phyloP scores from a whole-genome alignment of 2,797 vertebrate species.

The Sphenodon punctatus region DNA sequence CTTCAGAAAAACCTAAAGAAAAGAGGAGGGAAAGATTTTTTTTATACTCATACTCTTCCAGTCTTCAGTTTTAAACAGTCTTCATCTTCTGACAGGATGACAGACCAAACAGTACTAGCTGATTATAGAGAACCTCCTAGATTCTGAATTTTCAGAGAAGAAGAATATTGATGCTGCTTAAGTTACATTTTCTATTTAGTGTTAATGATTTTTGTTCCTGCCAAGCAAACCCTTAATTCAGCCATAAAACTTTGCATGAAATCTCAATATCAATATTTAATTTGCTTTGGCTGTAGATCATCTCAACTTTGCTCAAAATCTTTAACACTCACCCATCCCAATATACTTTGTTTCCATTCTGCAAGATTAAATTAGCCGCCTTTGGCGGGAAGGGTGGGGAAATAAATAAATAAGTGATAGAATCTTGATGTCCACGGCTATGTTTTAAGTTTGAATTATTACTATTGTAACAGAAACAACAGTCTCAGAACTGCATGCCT shows the following conservation, averaged over 20 bases:
- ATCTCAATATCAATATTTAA: constrained; percentile 64
- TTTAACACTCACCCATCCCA: constrained; percentile 42
- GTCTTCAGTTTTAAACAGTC: not conserved
- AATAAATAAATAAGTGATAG: too few species aligned
- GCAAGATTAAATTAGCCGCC: constrained; percentile 45
- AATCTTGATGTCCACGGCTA: constrained; percentile 53
- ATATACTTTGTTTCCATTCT: constrained; percentile 42
- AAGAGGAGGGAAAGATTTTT: not conserved
- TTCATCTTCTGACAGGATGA: not conserved
- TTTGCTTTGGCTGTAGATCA: constrained; percentile 55
- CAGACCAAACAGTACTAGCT: not conserved
- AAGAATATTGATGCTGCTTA: not conserved
- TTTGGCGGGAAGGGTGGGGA: too few species aligned
- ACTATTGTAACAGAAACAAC: constrained; percentile 56
- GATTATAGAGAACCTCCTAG: not conserved
- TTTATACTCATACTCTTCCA: not conserved
- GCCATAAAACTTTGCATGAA: constrained; percentile 57
- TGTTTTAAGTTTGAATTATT: constrained; percentile 53
- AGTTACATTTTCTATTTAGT: constrained; percentile 15
- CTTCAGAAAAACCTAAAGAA: not conserved
- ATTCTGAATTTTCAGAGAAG: not conserved
- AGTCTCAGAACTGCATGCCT: too few species aligned
- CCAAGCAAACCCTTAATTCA: constrained; percentile 40
- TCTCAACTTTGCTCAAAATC: constrained; percentile 14
- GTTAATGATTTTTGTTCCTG: constrained; percentile 45